Base-by-base conservation (phyloP, 2,113 vertebrate genomes). In the Phaethon lepturus region DNA sequence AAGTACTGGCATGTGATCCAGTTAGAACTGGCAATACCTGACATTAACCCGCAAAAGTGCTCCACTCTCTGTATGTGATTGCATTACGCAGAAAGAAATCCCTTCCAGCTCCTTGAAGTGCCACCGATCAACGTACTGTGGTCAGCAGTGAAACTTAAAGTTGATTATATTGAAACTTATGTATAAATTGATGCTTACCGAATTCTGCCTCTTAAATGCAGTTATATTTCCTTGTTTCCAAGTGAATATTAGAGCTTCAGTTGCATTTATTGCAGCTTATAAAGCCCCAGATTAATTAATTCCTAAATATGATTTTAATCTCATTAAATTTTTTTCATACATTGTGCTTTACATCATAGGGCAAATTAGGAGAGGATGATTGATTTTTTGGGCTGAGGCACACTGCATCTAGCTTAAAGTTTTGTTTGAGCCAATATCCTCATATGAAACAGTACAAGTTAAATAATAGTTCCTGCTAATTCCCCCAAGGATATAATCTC, bases 351-450 rank as follows among this genome's bases (percentile, higher is more conserved):
- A 25, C 94, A 81, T 81, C 72, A 95, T 26, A 75, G 80, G 81
- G 73, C 40, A 94, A 97, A 97, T 95, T 93, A 97, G 88, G 63
- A 95, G 79, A 90, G 66, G 55, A 94, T 87, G 74, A 97, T 55
- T 77, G 44, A 88, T 53, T 66, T 79, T 93, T 93, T 62, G 23
- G 76, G 75, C 67, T 66, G 92, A 95, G 69, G 58, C 56, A 82
- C 13, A 44, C 8, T 23, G 45, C 72, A 92, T 86, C 86, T 78
- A 81, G 40, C 79, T 91, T 83, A 85, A 59, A 67, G 44, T 55
- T 63, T 49, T 63, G 7, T 95, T 96, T 94, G 52, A 93, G 85
- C 44, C 49, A 58, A 73, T 85, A 89, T 42, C 66, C 62, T 71
- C 14, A 26, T 40, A 74, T 24, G 25, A 82, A 91, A 88, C 50